These are phyloP conservation scores for Gambelia wislizenii DNA, from an alignment of 2,797 vertebrate species.

Conservation along the genomic window DNA sequence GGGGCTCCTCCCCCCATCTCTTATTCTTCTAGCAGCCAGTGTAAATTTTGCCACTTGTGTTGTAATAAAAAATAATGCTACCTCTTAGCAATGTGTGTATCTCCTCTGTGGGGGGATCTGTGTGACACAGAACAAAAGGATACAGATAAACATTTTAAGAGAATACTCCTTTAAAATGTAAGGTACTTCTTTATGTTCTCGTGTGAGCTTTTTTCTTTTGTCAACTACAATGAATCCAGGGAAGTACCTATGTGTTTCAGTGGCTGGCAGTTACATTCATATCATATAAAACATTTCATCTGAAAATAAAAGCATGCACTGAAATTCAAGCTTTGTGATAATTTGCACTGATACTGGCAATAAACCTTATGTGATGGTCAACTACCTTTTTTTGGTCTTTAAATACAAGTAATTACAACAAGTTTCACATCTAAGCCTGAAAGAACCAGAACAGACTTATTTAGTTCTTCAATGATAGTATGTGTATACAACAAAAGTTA, in stretches of 20 bases:
- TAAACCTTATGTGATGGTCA: background rate
- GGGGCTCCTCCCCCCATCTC: too few relatives aligned
- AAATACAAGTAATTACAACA: background rate
- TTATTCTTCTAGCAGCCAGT: too few relatives aligned
- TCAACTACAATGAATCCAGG: background rate
- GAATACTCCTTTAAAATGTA: slow-evolving; percentile 24
- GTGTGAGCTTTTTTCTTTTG: background rate
- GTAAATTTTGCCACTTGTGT: too few relatives aligned
- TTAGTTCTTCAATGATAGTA: background rate
- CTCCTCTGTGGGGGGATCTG: too few relatives aligned
- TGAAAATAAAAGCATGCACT: background rate
- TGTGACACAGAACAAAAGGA: too few relatives aligned
- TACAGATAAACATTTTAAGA: slow-evolving; percentile 47
- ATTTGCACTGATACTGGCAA: background rate
- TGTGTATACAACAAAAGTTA: background rate
- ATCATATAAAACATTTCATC: background rate
- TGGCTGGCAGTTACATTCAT: background rate
- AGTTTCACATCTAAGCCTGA: background rate
- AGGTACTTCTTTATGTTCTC: background rate
- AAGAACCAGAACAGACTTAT: background rate
- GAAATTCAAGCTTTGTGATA: background rate
- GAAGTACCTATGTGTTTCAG: background rate
- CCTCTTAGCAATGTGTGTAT: too few relatives aligned
- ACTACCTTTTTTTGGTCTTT: background rate
- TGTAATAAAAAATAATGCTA: too few relatives aligned